phyloP scores from a whole-genome alignment of 2,113 vertebrate species.

The Scopus umbretta region DNA sequence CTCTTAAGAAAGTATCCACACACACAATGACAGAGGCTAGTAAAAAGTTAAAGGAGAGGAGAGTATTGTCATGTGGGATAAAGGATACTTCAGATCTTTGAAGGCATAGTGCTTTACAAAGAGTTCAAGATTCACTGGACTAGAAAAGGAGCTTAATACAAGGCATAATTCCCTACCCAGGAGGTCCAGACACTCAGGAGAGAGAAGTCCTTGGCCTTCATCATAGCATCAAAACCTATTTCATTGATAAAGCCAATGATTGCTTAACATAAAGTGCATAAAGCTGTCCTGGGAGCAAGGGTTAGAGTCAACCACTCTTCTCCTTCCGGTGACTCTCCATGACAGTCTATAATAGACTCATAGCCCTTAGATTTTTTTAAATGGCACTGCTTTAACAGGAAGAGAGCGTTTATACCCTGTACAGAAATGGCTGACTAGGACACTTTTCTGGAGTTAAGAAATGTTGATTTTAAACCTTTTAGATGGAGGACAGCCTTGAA shows the following conservation, averaged over 20 bases:
- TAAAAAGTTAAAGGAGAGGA: background rate
- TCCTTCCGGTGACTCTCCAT: background rate
- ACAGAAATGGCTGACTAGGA: background rate
- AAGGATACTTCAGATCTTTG: background rate
- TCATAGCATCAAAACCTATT: background rate
- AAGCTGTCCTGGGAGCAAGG: background rate
- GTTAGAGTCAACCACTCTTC: background rate
- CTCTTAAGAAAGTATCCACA: background rate
- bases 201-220: background rate
- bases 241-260: background rate
- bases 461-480: background rate
- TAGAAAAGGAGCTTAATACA: background rate
- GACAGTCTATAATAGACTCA: background rate
- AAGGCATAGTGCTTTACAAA: background rate
- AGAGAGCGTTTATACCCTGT: background rate
- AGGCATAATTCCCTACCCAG: background rate
- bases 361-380: background rate
- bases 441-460: background rate
- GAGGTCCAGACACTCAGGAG: background rate
- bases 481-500: background rate
- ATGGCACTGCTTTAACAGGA: background rate
- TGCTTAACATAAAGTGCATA: background rate
- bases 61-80: background rate
- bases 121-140: background rate
- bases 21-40: accelerated